Percentiles rank a stretch among this genome's conserved stretches.
Evolutionary conservation across 2,113 vertebrate genomes (phyloP).

Genomic region (Catagonus wagneri): DNA sequence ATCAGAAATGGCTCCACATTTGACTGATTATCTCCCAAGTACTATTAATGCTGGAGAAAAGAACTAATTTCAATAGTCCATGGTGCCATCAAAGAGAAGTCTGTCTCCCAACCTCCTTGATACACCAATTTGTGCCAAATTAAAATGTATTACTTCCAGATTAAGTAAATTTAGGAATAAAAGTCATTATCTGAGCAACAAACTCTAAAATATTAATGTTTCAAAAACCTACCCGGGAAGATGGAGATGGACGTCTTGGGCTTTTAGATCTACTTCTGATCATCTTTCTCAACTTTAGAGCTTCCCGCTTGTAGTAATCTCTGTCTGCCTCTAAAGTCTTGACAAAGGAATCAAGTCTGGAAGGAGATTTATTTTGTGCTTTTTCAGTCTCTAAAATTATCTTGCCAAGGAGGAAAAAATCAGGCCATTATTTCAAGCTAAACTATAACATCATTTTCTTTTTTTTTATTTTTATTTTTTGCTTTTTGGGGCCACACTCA

Average conservation of each 20-base stretch:
- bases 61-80: background rate
- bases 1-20: background rate
- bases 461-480: too few relatives aligned
- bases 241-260: constrained; percentile 76
- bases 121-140: background rate
- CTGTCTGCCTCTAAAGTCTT: constrained; percentile 85
- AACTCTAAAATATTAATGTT: constrained; percentile 30
- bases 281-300: constrained; percentile 85
- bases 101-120: background rate
- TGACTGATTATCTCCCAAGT: background rate
- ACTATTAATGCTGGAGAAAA: background rate
- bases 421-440: constrained; percentile 73
- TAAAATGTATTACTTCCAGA: constrained; percentile 49
- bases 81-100: background rate
- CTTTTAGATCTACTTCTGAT: constrained; percentile 84
- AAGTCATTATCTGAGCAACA: constrained; percentile 37
- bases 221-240: constrained; percentile 84
- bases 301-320: constrained; percentile 84
- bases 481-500: too few relatives aligned
- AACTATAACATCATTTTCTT: constrained; percentile 45
- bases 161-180: constrained; percentile 52
- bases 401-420: constrained; percentile 77
- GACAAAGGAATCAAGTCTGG: constrained; percentile 83
- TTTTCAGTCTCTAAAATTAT: constrained; percentile 82
- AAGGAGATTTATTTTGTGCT: constrained; percentile 81